Conservation (phyloP, 2,888 invertebrate species). For the Allolobophora icterica region DNA sequence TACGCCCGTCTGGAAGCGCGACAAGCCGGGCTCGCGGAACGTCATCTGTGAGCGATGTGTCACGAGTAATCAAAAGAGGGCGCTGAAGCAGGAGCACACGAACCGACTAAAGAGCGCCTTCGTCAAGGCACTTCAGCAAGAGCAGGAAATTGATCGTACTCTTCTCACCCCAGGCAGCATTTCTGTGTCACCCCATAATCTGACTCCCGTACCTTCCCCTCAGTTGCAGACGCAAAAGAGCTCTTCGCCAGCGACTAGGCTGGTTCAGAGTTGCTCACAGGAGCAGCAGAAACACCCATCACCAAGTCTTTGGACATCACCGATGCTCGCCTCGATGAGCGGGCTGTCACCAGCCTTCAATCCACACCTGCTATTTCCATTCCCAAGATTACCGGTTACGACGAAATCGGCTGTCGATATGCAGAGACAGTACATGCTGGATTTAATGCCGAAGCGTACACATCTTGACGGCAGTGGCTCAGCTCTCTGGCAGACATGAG, state of each 20-base stretch:
- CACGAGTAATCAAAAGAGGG: conserved; percentile 95
- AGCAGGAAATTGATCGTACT: conserved; percentile 87
- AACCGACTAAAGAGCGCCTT: conserved; percentile 97
- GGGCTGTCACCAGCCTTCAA: conserved; percentile 50
- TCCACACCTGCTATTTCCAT: conserved; percentile 57
- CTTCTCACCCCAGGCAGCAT: conserved; percentile 46
- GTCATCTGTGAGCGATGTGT: conserved; percentile 98
- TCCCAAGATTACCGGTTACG: neutral
- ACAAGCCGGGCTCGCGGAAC: conserved; percentile 71
- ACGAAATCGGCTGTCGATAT: conserved; percentile 60
- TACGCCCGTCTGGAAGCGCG: conserved; percentile 99
- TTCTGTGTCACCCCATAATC: conserved; percentile 41
- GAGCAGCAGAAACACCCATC: neutral
- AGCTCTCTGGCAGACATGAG: conserved; percentile 5
- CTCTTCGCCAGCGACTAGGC: neutral
- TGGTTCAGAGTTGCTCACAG: conserved; percentile 15
- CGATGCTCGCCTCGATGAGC: conserved; percentile 4
- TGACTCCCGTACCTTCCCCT: neutral
- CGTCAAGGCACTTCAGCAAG: conserved; percentile 96
- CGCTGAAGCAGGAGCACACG: conserved; percentile 95
- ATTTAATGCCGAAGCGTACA: conserved; percentile 77
- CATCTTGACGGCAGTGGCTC: conserved; percentile 34
- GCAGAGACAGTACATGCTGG: conserved; percentile 92
- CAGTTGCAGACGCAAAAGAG: neutral
- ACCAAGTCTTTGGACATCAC: neutral